Evolutionary conservation across 2,797 vertebrate genomes (phyloP).

Genomic region (Rhinella marina): DNA sequence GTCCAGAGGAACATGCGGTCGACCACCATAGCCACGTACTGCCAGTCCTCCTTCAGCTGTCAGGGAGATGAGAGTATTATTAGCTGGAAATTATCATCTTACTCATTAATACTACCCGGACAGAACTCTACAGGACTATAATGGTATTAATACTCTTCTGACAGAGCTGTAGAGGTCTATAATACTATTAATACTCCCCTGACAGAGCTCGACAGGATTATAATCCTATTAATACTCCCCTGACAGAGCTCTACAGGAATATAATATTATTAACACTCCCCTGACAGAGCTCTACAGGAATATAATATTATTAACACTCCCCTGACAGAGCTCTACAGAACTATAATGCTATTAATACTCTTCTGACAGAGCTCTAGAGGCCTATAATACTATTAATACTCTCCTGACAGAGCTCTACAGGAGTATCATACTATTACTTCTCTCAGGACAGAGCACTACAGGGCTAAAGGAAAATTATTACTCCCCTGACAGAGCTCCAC

Average conservation of each 20-base stretch:
- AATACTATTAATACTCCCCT: not conserved
- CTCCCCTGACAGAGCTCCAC: not conserved
- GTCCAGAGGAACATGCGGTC: slow-evolving; percentile 81
- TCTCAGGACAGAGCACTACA: not conserved
- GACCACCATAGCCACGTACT: slow-evolving; percentile 90
- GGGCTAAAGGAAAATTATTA: not conserved
- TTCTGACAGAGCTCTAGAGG: too few relatives aligned
- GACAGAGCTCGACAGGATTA: not conserved
- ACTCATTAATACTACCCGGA: not conserved
- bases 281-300: too few relatives aligned
- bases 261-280: too few relatives aligned
- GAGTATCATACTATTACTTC: not conserved
- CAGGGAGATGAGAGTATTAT: not conserved
- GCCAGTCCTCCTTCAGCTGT: slow-evolving; percentile 88
- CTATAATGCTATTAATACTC: too few relatives aligned
- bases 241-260: too few relatives aligned
- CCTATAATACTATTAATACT: too few relatives aligned
- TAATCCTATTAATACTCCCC: not conserved
- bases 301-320: too few relatives aligned
- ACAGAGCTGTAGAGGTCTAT: not conserved
- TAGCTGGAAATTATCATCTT: not conserved
- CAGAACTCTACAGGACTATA: not conserved
- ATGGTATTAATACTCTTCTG: not conserved
- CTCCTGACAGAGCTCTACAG: too few relatives aligned
- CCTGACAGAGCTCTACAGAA: too few relatives aligned